These are phyloP conservation scores for Drosophila ochracea DNA, from an alignment of 2,888 invertebrate species.

Conservation along the genomic window DNA sequence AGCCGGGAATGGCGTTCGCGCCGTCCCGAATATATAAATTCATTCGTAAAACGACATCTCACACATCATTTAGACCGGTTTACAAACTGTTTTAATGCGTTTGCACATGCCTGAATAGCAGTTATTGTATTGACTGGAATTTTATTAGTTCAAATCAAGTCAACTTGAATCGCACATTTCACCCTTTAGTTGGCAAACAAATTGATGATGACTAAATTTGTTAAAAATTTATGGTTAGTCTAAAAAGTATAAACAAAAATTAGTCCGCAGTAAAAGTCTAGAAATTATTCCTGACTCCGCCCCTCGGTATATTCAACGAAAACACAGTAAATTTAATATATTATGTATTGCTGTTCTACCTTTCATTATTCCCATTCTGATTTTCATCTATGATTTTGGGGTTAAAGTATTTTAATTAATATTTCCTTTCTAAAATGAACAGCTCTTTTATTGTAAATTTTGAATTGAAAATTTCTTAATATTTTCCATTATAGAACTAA, in stretches of 20 bases:
- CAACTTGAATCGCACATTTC: background rate
- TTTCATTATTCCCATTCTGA: background rate
- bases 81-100: background rate
- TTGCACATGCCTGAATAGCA: background rate
- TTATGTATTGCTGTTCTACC: background rate
- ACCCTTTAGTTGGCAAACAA: background rate
- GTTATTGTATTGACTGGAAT: background rate
- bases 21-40: constrained; percentile 60
- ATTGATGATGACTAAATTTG: background rate
- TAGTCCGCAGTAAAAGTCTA: background rate
- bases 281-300: background rate
- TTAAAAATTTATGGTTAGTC: background rate
- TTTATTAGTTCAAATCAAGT: background rate
- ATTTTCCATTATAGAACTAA: background rate
- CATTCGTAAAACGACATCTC: background rate
- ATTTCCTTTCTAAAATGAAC: background rate
- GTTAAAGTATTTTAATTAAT: background rate
- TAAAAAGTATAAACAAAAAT: background rate
- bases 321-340: background rate
- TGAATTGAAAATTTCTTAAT: background rate
- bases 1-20: constrained; percentile 77
- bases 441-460: background rate
- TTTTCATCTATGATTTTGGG: background rate
- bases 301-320: background rate
- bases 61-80: rapidly evolving